A percentile compares a stretch with the other conserved stretches of the same genome.
These are phyloP conservation scores for Corythoichthys haematopterus DNA, from an alignment of 2,113 vertebrate genomes.

Conservation along the genomic window DNA sequence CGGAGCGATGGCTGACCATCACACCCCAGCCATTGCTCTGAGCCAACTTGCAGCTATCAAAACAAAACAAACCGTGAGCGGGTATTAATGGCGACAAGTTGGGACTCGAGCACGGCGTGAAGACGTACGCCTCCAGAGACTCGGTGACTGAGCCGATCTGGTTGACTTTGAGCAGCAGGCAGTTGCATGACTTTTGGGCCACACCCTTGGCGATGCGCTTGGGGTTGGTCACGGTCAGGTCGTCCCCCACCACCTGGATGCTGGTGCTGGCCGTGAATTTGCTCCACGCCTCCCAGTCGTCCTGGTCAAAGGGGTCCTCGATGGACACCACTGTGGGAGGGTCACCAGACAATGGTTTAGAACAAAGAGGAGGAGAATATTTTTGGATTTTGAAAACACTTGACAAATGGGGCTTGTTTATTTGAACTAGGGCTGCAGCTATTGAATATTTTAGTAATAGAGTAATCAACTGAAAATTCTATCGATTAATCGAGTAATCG, in stretches of 20 bases:
- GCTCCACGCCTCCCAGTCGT: constrained; percentile 92
- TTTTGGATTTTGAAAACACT: not conserved
- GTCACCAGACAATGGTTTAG: not conserved
- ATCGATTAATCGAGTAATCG: too few relatives aligned
- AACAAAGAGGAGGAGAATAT: not conserved
- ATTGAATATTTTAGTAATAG: too few relatives aligned
- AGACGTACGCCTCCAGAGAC: constrained; percentile 86
- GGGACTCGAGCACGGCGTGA: not conserved
- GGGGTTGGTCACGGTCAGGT: constrained; percentile 96
- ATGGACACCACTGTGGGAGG: constrained; percentile 86
- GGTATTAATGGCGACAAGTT: too few relatives aligned
- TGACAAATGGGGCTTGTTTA: too few relatives aligned
- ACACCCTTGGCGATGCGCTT: constrained; percentile 90
- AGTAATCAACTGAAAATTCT: too few relatives aligned
- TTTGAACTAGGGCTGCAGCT: too few relatives aligned
- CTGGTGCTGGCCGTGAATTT: constrained; percentile 82
- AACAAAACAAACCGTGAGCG: not conserved
- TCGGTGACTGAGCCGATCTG: constrained; percentile 96
- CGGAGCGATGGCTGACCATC: constrained; percentile 92
- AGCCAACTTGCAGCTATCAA: constrained; percentile 82
- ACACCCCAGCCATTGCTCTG: constrained; percentile 89
- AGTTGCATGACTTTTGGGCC: constrained; percentile 88
- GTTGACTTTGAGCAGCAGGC: constrained; percentile 97
- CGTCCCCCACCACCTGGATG: constrained; percentile 95
- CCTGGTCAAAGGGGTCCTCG: constrained; percentile 97